These are phyloP conservation scores for Ranitomeya imitator DNA, from an alignment of 2,113 vertebrate genomes.

Conservation along the genomic window DNA sequence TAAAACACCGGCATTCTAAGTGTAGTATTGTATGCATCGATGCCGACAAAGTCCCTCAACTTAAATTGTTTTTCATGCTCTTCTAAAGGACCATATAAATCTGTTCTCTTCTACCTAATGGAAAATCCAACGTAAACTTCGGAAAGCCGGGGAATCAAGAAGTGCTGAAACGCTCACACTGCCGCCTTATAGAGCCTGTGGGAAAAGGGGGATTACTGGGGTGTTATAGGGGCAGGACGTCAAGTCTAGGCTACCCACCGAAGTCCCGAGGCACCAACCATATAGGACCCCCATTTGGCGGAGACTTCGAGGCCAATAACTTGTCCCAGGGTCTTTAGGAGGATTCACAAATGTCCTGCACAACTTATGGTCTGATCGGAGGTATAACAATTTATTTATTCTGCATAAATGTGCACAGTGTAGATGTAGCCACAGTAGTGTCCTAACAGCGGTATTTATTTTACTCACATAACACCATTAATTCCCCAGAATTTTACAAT, in stretches of 20 bases:
- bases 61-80: conserved; percentile 50
- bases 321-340: too few species aligned
- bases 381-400: too few species aligned
- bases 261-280: not conserved
- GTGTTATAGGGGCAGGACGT: not conserved
- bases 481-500: too few species aligned
- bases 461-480: too few species aligned
- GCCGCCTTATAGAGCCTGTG: not conserved
- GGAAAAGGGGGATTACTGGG: not conserved
- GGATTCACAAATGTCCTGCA: too few species aligned
- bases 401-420: too few species aligned
- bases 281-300: too few species aligned
- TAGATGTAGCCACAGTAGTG: too few species aligned
- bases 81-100: conserved; percentile 37
- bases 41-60: conserved; percentile 23
- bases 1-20: conserved; percentile 32
- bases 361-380: too few species aligned
- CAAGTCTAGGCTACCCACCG: not conserved
- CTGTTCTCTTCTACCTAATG: conserved; percentile 32
- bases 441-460: too few species aligned
- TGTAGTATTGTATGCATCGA: conserved; percentile 40
- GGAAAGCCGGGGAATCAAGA: conserved; percentile 14
- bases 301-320: too few species aligned
- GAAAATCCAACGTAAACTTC: conserved; percentile 29
- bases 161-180: not conserved